Base-by-base conservation (phyloP, 2,113 vertebrate genomes). In the Esox niger region DNA sequence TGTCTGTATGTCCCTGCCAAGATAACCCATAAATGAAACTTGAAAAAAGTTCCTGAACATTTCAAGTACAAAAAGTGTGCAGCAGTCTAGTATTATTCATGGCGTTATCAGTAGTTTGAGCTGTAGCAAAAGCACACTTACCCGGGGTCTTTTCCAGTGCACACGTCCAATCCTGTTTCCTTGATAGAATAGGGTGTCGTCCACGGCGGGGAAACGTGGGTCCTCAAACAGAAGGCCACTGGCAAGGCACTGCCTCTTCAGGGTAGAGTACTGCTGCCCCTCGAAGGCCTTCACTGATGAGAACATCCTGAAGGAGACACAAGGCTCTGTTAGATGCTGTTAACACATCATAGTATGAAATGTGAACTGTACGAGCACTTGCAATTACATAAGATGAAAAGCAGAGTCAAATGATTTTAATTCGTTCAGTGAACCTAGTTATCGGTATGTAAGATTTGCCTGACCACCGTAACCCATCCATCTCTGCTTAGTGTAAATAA, bases 91-190 rank as follows among this genome's bases (percentile, higher is more conserved):
- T 15, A 4, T 38, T 2, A 3, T 38, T 17, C 15, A 43, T 43
- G 38, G 38, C 17, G 5, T 10, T 43, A 4, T 10, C 3, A 69
- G 5, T 6, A 29, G 56, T 20, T 2, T 1, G 6, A 47, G 43
- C 20, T 2, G 47, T 21, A 21, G 47, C 2, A 23, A 8, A 27
- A 23, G 55, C 80, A 54, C 9, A 9, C 93, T 90, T 77, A 98
- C 96, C 91, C 91, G 93, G 0, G 97, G 97, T 30, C 97, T 85
- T 79, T 96, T 96, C 97, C 97, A 99, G 64, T 93, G 87, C 63
- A 99, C 93, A 0, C 91, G 86, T 30, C 95, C 94, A 4, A 96
- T 93, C 20, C 92, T 87, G 64, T 93, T 89, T 8, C 91, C 87
- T 76, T 91, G 93, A 83, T 94, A 92, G 79, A 96, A 98, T 21